phyloP scores from a whole-genome alignment of 2,797 vertebrate genomes.

The Cuculus canorus region DNA sequence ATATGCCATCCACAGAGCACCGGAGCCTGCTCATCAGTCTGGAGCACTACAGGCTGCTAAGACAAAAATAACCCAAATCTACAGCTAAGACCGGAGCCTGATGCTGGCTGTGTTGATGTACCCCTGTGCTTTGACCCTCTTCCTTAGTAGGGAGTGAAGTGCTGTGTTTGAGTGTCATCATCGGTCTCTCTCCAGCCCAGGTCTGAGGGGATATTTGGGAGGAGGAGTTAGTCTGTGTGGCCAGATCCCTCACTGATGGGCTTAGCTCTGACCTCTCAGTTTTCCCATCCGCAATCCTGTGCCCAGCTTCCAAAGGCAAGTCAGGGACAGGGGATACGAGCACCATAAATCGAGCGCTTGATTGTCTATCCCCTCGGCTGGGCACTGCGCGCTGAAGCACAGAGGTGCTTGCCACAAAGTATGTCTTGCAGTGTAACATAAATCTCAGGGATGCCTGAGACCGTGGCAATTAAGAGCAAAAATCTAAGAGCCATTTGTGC shows the following conservation, averaged over 20 bases:
- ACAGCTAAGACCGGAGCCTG: not conserved
- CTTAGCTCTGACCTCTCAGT: not conserved
- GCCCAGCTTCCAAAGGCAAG: not conserved
- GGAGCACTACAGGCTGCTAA: not conserved
- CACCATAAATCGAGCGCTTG: not conserved
- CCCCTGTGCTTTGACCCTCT: not conserved
- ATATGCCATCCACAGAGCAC: not conserved
- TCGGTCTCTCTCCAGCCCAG: not conserved
- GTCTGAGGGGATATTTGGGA: not conserved
- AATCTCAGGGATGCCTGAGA: not conserved
- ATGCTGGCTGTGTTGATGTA: not conserved
- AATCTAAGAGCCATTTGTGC: not conserved
- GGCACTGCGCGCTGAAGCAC: not conserved
- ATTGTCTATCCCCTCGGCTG: not conserved
- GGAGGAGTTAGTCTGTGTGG: not conserved
- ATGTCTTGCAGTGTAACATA: not conserved
- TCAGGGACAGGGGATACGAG: not conserved
- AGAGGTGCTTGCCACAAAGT: not conserved
- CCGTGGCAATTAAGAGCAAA: not conserved
- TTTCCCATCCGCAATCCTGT: not conserved
- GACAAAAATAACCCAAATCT: not conserved
- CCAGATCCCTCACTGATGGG: not conserved
- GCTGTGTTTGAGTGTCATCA: not conserved
- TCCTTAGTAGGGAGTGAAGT: not conserved
- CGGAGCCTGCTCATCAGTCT: not conserved